These are phyloP conservation scores for Didymodactylos carnosus DNA, from an alignment of 2,888 invertebrate genomes.

Conservation along the genomic window DNA sequence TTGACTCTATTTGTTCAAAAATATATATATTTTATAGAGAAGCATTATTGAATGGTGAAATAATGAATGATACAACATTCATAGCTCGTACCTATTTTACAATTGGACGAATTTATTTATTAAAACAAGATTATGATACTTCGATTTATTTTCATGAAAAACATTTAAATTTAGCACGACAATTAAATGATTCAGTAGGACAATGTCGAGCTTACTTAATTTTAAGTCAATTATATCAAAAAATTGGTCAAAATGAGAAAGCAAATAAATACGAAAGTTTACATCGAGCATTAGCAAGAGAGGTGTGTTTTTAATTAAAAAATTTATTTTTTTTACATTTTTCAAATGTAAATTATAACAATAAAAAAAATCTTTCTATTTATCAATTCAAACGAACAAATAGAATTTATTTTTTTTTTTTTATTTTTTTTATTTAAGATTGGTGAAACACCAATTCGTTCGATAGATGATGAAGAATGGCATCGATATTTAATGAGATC, in stretches of 20 bases:
- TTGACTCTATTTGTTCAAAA: no score
- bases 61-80: constrained; percentile 70
- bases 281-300: neutral
- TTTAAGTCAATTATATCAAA: constrained; percentile 1
- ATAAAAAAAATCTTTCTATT: neutral
- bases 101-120: constrained; percentile 80
- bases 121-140: constrained; percentile 62
- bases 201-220: constrained; percentile 26
- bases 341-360: neutral
- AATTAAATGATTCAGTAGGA: constrained; percentile 36
- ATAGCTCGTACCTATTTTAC: constrained; percentile 95
- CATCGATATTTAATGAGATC: no score
- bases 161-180: constrained; percentile 54
- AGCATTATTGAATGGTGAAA: constrained; percentile 69
- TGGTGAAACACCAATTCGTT: neutral
- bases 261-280: neutral
- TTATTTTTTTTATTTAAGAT: no score
- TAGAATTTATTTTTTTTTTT: no score
- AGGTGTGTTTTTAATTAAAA: neutral
- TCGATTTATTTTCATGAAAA: constrained; percentile 81
- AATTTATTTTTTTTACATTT: no score
- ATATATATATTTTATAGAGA: constrained; percentile 37
- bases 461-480: no score
- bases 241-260: neutral
- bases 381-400: no score